Evolutionary conservation across 2,888 invertebrate genomes (phyloP), one percentile per base, ranked within the genome.

Genomic region (Cyclophora punctaria): DNA sequence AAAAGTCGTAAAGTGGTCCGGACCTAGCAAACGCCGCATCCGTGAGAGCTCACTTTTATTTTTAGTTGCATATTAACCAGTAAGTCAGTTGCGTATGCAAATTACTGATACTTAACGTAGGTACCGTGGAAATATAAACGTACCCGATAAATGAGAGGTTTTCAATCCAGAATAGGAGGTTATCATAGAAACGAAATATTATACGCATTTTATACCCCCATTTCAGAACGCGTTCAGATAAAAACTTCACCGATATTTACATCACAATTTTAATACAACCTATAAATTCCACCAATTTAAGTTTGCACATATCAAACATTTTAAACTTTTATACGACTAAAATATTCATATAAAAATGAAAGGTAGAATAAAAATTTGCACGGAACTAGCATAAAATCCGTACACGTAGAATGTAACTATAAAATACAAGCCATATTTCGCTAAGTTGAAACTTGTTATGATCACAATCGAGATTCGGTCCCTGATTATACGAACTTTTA

Each of bases 401-500:
- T 64, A 66, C 66, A 69, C 20, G 20, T 69, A 62, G 63, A 63
- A 59, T 53, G 50, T 50, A 58, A 52, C 60, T 60, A 65, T 64
- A 72, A 69, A 75, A 77, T 81, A 80, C 80, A 80, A 78, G 72
- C 73, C 73, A 78, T 81, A 81, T 81, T 78, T 76, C 66, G 66
- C 66, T 53, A 69, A 75, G 70, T 78, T 76, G 56, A 59, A 69
- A 75, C 73, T 79, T 82, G 79, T 80, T 82, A 82, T 79, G 77
- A 79, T 73, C 77, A 72, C 66, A 63, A 61, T 63, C 60, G 64
- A 63, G 66, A 67, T 67, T 60, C 61, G 63, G 57, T 50, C 60
- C 61, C 62, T 66, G 69, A 76, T 78, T 75, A 70, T 71, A 67
- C 69, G 71, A 78, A 78, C 69, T 78, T 44, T 37, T 44, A 44